Percentiles rank a stretch among this genome's conserved stretches.
Conservation (phyloP, 2,797 vertebrate genomes). For the Falco naumanni region DNA sequence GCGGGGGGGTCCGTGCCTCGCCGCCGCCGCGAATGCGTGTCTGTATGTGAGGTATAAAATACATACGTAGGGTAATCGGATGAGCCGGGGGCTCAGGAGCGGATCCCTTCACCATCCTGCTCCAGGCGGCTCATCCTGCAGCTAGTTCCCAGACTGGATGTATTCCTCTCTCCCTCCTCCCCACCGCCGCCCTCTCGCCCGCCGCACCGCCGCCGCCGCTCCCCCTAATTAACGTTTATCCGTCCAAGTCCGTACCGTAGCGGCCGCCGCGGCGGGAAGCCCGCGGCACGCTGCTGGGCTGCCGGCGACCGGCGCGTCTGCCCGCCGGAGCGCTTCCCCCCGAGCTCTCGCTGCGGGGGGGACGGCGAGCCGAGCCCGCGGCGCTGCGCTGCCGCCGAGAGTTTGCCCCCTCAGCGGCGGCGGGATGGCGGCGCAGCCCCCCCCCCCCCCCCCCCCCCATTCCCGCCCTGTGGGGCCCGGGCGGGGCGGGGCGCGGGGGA, state of each 20-base stretch:
- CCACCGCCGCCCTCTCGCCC: not conserved
- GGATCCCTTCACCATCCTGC: not conserved
- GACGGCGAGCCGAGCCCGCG: not conserved
- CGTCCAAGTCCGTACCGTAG: constrained; percentile 10
- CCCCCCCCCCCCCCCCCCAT: not conserved
- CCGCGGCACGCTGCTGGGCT: constrained; percentile 23
- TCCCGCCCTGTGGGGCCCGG: not conserved
- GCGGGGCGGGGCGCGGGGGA: not conserved
- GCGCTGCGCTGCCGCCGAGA: constrained; percentile 1
- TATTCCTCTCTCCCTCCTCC: not conserved
- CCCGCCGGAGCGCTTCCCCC: not conserved
- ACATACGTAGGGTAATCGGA: not conserved
- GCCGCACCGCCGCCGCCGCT: not conserved
- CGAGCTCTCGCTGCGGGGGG: not conserved
- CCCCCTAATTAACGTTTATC: constrained; percentile 24
- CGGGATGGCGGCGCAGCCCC: not conserved
- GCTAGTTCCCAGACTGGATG: constrained; percentile 10
- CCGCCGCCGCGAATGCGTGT: not conserved
- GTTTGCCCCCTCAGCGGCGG: not conserved
- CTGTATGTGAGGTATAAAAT: not conserved
- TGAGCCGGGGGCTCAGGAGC: not conserved
- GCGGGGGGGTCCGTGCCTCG: not conserved
- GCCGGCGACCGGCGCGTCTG: constrained; percentile 29
- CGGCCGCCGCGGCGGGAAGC: constrained; percentile 24
- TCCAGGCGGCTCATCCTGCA: constrained; percentile 1